These are phyloP conservation scores for Hemaris fuciformis DNA, from an alignment of 2,888 invertebrate species.

Conservation along the genomic window DNA sequence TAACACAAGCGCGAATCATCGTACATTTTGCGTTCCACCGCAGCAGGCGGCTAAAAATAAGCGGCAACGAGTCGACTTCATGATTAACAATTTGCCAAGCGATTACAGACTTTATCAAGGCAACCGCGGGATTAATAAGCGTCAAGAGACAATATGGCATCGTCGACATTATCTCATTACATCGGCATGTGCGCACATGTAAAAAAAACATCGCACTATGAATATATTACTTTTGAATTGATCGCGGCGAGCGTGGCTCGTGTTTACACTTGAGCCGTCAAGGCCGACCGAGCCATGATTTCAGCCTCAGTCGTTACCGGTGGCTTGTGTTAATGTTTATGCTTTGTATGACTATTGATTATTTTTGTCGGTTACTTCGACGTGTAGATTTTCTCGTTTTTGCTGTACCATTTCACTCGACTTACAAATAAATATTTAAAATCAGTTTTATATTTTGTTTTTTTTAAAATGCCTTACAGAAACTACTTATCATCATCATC, in stretches of 20 bases:
- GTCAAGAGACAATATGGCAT: background rate
- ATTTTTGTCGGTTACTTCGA: background rate
- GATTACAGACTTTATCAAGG: constrained; percentile 11
- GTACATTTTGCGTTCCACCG: constrained; percentile 6
- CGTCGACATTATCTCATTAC: constrained; percentile 25
- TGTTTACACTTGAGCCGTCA: constrained; percentile 15
- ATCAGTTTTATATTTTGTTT: background rate
- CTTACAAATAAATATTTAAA: background rate
- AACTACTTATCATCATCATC: too few relatives aligned
- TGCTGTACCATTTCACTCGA: background rate
- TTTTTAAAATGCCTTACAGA: too few relatives aligned
- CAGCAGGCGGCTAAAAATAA: constrained; percentile 10
- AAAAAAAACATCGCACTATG: constrained; percentile 16
- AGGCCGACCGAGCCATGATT: constrained; percentile 10
- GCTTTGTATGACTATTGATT: background rate
- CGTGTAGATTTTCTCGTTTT: background rate
- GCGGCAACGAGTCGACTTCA: background rate
- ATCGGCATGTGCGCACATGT: constrained; percentile 21
- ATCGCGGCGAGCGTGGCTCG: constrained; percentile 4
- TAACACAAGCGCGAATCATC: background rate
- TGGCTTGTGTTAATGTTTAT: constrained; percentile 5
- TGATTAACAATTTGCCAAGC: background rate
- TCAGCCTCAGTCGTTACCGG: background rate
- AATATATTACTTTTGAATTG: constrained; percentile 20
- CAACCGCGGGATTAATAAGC: background rate